Evolutionary conservation across 2,797 vertebrate genomes (phyloP).

Genomic region (Dendrocincla fuliginosa): DNA sequence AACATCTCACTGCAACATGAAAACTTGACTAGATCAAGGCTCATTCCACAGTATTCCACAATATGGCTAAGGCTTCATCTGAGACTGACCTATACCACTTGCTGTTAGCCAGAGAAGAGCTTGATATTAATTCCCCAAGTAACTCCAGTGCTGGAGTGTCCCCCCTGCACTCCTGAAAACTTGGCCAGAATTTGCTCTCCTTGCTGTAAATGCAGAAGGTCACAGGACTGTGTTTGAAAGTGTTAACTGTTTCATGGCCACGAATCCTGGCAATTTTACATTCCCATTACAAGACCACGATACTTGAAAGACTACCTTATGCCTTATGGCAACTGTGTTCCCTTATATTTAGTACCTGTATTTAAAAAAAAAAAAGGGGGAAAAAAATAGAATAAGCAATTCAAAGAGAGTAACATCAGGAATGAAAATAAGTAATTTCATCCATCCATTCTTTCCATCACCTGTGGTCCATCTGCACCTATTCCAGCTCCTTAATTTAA

Average conservation of each 20-base stretch:
- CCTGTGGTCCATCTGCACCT: background rate
- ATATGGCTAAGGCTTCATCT: background rate
- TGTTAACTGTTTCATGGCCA: background rate
- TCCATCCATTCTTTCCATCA: background rate
- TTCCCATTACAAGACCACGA: background rate
- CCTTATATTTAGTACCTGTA: background rate
- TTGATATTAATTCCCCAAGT: background rate
- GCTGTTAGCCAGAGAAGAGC: background rate
- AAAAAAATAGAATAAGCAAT: slow-evolving; percentile 3
- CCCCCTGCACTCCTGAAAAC: background rate
- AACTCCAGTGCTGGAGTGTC: background rate
- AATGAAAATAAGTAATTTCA: slow-evolving; percentile 8
- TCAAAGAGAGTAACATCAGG: background rate
- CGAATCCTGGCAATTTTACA: background rate
- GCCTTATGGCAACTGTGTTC: background rate
- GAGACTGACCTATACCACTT: background rate
- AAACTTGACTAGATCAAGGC: background rate
- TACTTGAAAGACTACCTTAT: background rate
- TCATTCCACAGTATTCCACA: background rate
- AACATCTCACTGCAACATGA: background rate
- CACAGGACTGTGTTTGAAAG: background rate
- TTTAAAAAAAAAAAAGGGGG: background rate
- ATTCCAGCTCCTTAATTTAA: background rate
- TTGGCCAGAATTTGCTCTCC: background rate
- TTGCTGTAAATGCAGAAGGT: background rate